Evolutionary conservation across 2,888 invertebrate genomes (phyloP).

Genomic region (Amaurobius ferox): DNA sequence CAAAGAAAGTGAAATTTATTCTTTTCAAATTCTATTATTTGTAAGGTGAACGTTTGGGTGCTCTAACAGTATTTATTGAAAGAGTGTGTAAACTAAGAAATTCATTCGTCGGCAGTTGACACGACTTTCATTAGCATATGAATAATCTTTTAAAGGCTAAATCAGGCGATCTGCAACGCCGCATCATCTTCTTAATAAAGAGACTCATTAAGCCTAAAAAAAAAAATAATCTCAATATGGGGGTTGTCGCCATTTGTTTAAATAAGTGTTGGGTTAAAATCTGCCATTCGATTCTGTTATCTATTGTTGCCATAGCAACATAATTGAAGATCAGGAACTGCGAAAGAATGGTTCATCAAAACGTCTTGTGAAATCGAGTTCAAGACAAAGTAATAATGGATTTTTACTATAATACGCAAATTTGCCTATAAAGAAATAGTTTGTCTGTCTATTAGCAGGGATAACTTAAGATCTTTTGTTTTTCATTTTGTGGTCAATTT

Average conservation of each 20-base stretch:
- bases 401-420: too few species aligned
- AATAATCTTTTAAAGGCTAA: constrained; percentile 51
- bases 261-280: constrained; percentile 55
- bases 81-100: not conserved
- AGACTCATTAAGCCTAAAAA: constrained; percentile 55
- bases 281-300: constrained; percentile 50
- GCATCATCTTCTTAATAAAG: constrained; percentile 41
- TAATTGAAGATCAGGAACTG: constrained; percentile 63
- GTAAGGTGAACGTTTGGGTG: too few species aligned
- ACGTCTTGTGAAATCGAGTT: constrained; percentile 52
- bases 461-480: too few species aligned
- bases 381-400: constrained; percentile 41
- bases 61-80: not conserved
- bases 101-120: constrained; percentile 11
- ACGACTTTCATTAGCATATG: constrained; percentile 53
- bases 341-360: constrained; percentile 24
- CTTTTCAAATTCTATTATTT: too few species aligned
- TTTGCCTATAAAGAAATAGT: too few species aligned
- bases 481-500: too few species aligned
- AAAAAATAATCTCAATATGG: constrained; percentile 29
- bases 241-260: constrained; percentile 54
- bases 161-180: constrained; percentile 27
- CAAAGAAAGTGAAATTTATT: too few species aligned
- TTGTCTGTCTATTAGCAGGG: too few species aligned
- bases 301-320: constrained; percentile 43